Base-by-base conservation (phyloP, 2,113 vertebrate species). In the Brachyistius frenatus region DNA sequence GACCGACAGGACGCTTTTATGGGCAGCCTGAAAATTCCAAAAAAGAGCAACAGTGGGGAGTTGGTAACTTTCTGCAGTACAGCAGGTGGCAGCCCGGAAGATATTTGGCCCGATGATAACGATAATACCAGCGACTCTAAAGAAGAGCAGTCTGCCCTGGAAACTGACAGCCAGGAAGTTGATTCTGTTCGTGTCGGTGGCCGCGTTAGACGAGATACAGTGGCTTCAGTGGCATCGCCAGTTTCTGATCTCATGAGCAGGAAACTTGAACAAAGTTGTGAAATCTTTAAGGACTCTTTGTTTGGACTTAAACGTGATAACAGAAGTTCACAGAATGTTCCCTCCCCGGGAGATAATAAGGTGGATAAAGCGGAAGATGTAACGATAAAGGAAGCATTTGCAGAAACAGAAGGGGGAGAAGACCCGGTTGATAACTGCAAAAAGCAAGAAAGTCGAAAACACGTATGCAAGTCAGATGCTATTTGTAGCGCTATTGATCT, bases 401-500 rank as follows among this genome's bases (percentile, higher is more conserved):
- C 53, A 62, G 52, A 76, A 77, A 62, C 54, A 31, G 63, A 47
- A 53, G 50, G 0, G 0, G 37, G 14, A 16, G 36, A 35, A 5
- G 37, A 31, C n/a, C 61, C 55, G 15, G 55, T 6, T 50, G 55
- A 54, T 36, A 6, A 36, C 8, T 4, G 23, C 13, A 64, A 32
- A 70, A 79, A 64, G 56, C 35, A 76, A 39, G 87, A 84, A 71
- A 68, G 16, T 54, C 53, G 53, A 60, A 81, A 84, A 31, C 83
- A 86, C 61, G 1, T 35, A 2, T 73, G 76, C 63, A 90, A 78
- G 46, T 89, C 86, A 4, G 83, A 90, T 39, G 87, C 82, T 13
- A 92, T 88, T 61, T 89, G 85, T 53, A 87, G 74, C 9, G 85
- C 91, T 41, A 91, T 94, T 80, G 93, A 94, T 85, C 80, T 91